phyloP scores from a whole-genome alignment of 35 echinoderm and acorn worm genomes.

The Holothuria glaberrima region DNA sequence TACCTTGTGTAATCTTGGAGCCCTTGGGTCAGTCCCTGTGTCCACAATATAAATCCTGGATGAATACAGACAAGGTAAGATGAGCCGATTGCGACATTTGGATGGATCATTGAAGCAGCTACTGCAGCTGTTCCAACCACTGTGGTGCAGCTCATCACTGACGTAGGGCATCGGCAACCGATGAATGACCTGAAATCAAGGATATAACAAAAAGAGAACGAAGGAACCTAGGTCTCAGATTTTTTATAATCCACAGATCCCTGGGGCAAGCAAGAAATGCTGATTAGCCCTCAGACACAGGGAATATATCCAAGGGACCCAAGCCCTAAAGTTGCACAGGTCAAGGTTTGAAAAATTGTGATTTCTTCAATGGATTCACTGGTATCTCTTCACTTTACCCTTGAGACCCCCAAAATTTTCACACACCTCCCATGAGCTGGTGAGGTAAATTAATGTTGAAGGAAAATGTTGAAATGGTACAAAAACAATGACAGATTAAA shows the following conservation, averaged over 20 bases:
- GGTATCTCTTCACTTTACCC: too few species aligned
- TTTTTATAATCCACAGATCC: too few species aligned
- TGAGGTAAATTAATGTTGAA: too few species aligned
- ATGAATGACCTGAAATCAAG: conserved; percentile 80
- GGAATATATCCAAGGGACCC: too few species aligned
- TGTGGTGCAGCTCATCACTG: conserved; percentile 89
- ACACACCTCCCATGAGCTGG: too few species aligned
- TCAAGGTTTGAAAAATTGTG: too few species aligned
- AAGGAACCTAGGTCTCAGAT: too few species aligned
- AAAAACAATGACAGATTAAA: too few species aligned
- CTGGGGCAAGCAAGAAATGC: not conserved
- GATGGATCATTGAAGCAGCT: conserved; percentile 87
- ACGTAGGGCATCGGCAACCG: conserved; percentile 90
- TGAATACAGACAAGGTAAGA: conserved; percentile 85
- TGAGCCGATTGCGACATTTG: conserved; percentile 73
- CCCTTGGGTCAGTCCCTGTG: conserved; percentile 69
- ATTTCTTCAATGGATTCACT: too few species aligned
- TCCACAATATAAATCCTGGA: conserved; percentile 91
- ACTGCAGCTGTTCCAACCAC: conserved; percentile 97
- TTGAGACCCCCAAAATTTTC: too few species aligned
- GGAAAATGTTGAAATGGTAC: too few species aligned
- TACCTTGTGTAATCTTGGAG: conserved; percentile 76
- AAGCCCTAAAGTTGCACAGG: too few species aligned
- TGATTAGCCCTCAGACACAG: not conserved
- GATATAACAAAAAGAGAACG: not conserved